Base-by-base conservation (phyloP, 2,797 vertebrate genomes). In the Myotis planiceps region DNA sequence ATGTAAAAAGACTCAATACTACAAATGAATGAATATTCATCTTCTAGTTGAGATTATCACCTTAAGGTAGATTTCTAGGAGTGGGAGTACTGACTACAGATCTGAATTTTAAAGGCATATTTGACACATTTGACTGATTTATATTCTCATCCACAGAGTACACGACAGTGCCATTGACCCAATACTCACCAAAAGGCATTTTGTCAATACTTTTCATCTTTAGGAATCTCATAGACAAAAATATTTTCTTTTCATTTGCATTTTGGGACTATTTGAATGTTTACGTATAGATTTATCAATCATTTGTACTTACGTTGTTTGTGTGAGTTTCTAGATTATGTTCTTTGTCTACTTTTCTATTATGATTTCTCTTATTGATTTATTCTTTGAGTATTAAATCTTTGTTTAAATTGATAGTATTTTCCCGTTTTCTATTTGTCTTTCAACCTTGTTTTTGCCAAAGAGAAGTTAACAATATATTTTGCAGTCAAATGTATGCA, bases 361-460 rank as follows among this genome's bases (percentile, higher is more conserved):
- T 49, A 21, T 76, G 53, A 51, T 76, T 75, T 92, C 34, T 18
- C 34, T 69, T 71, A 63, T 55, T 83, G 71, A 79, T 27, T 75
- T 63, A 15, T 71, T 83, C 69, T 85, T 82, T 74, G 14, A 75
- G 14, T 60, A 42, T 37, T 88, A 90, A 87, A 69, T 65, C 34
- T 92, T 75, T 85, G 49, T 60, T 92, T 58, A 84, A 95, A 60
- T 49, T 37, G 9, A 15, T 27, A 53, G 4, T 37, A 8, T 74
- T 87, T 2, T 34, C 23, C n/a, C 58, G 37, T 74, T 93, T 85
- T 5, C 19, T 19, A 51, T 65, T 95, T 89, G 32, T 83, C 75
- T 93, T 96, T 79, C 49, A 87, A 63, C 45, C 25, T 96, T 83
- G 23, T 71, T 95, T 79, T 68, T 85, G 47, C 42, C 4, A 90